Conservation (phyloP, 2,113 vertebrate genomes). For the Talpa occidentalis region DNA sequence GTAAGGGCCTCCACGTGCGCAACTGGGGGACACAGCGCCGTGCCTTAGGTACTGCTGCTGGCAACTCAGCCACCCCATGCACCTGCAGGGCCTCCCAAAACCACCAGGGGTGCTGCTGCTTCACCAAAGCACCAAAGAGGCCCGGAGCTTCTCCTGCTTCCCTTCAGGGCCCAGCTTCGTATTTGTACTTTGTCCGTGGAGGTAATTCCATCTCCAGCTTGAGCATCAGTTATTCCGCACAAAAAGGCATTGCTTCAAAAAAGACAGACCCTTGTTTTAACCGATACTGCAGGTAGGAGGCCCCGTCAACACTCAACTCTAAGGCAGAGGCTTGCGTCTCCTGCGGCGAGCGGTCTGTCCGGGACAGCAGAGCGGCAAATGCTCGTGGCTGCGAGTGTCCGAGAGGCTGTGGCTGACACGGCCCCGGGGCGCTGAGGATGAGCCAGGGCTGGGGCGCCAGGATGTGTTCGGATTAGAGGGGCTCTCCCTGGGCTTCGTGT, state of each 20-base stretch:
- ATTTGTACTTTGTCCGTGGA: background rate
- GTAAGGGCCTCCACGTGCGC: background rate
- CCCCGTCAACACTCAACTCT: background rate
- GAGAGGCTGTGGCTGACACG: background rate
- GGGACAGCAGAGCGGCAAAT: background rate
- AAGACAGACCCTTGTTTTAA: background rate
- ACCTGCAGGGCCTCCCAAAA: background rate
- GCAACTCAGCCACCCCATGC: accelerated
- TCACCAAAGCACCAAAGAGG: background rate
- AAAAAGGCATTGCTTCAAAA: background rate
- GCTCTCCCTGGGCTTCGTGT: background rate
- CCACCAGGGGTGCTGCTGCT: background rate
- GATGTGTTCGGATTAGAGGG: conserved; percentile 29
- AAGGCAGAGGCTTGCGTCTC: conserved; percentile 21
- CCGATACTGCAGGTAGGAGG: background rate
- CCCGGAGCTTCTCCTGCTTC: background rate
- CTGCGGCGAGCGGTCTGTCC: background rate
- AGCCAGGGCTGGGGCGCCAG: background rate
- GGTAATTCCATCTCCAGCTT: background rate
- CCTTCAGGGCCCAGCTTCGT: background rate
- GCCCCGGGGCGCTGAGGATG: accelerated
- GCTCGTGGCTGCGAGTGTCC: background rate
- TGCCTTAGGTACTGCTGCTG: background rate
- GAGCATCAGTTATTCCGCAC: background rate
- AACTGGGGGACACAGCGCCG: background rate